Base-by-base conservation (phyloP, 2,113 vertebrate genomes). In the Scophthalmus maximus region DNA sequence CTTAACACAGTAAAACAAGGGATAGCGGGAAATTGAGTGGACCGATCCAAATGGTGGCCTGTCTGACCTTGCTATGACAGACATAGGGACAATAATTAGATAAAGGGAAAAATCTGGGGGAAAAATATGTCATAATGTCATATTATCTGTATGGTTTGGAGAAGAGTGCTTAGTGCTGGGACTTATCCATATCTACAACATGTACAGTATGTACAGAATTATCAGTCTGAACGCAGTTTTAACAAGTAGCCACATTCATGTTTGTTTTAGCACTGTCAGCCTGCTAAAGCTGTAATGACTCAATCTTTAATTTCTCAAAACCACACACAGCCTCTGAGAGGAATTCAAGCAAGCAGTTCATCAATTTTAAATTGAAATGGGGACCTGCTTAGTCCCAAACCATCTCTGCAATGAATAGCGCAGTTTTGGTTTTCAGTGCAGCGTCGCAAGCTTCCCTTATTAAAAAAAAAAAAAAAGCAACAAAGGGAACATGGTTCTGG, bases 1-100 rank as follows among this genome's bases (percentile, higher is more conserved):
- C 76, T 76, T 74, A 83, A 82, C 73, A 72, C 76, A 66, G 55
- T 78, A 64, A 82, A 89, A 90, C 78, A 84, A 71, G 67, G 63
- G 72, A 56, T 6, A 26, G 84, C 32, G 49, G 62, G 62, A 78
- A 81, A 85, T 47, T 30, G 68, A 82, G 73, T 56, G 79, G 65
- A 68, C 36, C 40, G 73, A 76, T 68, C 57, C 58, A 77, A 63
- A 79, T 67, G 61, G 77, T 73, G 47, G 68, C 46, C 51, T 58
- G 14, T 78, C 29, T 81, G 63, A 76, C 73, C 65, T 87, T 52
- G 51, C 30, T 14, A 15, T 14, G 12, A 14, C 56, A 83, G 63
- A 73, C 17, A 61, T 27, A 61, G 27, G 5, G 8, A 47, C 46
- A 17, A 26, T 68, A 49, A 69, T 61, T 36, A 79, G 44, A 60